Evolutionary conservation across 1,140 invertebrate genomes (phyloP).

Genomic region (Drosophila elegans): DNA sequence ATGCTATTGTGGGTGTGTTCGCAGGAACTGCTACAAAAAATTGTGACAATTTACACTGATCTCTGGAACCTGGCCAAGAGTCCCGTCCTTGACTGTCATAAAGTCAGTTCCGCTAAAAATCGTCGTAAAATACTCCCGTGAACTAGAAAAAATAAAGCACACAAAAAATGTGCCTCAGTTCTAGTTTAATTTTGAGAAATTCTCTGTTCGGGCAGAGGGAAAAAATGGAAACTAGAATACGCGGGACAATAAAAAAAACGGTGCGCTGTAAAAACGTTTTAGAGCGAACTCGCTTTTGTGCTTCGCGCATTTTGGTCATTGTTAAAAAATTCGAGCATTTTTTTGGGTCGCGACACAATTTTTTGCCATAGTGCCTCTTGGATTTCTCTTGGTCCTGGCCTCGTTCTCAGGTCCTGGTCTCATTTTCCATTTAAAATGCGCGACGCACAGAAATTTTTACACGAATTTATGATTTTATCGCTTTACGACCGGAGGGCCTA

Average conservation of each 20-base stretch:
- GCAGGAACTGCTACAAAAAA: constrained; percentile 52
- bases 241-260: constrained; percentile 66
- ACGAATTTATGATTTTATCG: constrained; percentile 78
- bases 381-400: constrained; percentile 22
- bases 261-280: constrained; percentile 69
- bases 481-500: constrained; percentile 65
- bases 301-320: constrained; percentile 68
- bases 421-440: constrained; percentile 77
- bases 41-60: constrained; percentile 63
- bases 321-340: constrained; percentile 81
- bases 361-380: constrained; percentile 44
- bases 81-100: constrained; percentile 69
- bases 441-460: constrained; percentile 65
- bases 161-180: constrained; percentile 80
- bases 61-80: constrained; percentile 10
- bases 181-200: constrained; percentile 77
- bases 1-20: constrained; percentile 49
- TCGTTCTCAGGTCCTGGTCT: constrained; percentile 48
- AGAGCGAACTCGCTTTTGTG: constrained; percentile 68
- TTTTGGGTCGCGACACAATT: constrained; percentile 73
- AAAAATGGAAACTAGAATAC: constrained; percentile 77
- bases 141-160: constrained; percentile 64
- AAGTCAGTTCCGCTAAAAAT: constrained; percentile 71
- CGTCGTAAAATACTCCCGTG: constrained; percentile 50
- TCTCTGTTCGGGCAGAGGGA: constrained; percentile 47